Evolutionary conservation across 2,113 vertebrate species (phyloP).

Genomic region (Chamaea fasciata): DNA sequence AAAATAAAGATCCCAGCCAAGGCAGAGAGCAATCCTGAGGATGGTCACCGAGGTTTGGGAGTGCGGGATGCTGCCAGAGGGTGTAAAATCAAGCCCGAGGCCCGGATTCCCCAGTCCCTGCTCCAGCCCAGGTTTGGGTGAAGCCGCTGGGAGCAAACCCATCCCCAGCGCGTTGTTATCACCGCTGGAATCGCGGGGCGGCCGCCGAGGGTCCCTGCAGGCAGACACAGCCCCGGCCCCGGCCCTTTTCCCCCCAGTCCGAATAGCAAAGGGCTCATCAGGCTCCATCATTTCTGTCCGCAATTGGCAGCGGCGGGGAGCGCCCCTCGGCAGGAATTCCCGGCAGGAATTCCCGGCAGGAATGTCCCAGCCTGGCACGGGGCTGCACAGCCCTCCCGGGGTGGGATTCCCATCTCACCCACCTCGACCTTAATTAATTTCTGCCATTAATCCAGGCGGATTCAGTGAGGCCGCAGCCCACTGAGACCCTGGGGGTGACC

Average conservation of each 20-base stretch:
- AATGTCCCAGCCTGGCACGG: background rate
- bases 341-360: background rate
- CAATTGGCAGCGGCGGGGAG: too few relatives aligned
- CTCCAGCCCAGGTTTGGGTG: rapidly evolving
- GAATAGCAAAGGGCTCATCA: background rate
- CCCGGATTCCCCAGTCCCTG: background rate
- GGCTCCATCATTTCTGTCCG: background rate
- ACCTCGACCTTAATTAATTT: background rate
- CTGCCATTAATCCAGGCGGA: background rate
- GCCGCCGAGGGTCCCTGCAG: rapidly evolving
- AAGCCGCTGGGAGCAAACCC: background rate
- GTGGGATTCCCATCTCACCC: background rate
- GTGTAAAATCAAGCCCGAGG: background rate
- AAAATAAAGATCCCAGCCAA: background rate
- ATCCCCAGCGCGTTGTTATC: rapidly evolving
- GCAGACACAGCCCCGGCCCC: background rate
- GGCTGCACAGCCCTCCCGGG: background rate
- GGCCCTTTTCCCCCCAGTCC: background rate
- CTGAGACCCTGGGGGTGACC: background rate
- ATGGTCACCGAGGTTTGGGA: rapidly evolving
- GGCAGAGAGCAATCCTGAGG: background rate
- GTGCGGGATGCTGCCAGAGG: background rate
- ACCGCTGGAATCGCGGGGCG: background rate
- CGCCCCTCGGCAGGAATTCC: background rate
- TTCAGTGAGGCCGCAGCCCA: background rate